Base-by-base conservation (phyloP, 2,888 invertebrate species). In the Phyllotreta cruciferae region DNA sequence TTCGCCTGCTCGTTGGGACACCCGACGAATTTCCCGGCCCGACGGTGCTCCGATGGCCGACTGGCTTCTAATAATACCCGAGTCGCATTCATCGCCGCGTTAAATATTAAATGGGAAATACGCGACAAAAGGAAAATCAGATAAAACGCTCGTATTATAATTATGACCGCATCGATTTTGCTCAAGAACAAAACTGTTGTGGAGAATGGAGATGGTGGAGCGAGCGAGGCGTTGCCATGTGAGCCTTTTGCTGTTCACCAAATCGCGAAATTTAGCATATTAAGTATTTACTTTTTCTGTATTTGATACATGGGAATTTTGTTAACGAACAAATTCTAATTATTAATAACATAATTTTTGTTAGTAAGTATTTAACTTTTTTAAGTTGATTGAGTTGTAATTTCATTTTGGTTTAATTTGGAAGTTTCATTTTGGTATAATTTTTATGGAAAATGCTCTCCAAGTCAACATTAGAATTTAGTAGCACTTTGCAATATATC, bases 41-140 rank as follows among this genome's bases (percentile, higher is more conserved):
- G 11, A 10, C 37, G 14, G 37, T 24, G 13, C 37, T 44, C 52
- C 60, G 52, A 44, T 24, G 44, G 44, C 60, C 36, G 37, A 10
- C 52, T 53, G 44, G 60, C 35, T 60, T 52, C 60, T 60, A 60
- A 37, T 52, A 53, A 60, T 60, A 52, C 37, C 37, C 37, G 44
- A 60, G 42, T 60, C 36, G 44, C 53, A 60, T 60, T 60, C 60
- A 60, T 60, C 36, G 38, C 60, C 34, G 60, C 52, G 53, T 60
- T 24, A 24, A 38, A 52, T 60, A 53, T 60, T 60, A 60, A 54
- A 56, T 50, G 52, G 52, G 44, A 60, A 60, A 60, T 53, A n/a
- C 10, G 4, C 9, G n/a, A 60, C 60, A 60, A 53, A 56, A 60
- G 60, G 52, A 60, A 60, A 60, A 60, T 60, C 60, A 60, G 60